Conservation (phyloP, 2,113 vertebrate genomes). For the Gopherus flavomarginatus region DNA sequence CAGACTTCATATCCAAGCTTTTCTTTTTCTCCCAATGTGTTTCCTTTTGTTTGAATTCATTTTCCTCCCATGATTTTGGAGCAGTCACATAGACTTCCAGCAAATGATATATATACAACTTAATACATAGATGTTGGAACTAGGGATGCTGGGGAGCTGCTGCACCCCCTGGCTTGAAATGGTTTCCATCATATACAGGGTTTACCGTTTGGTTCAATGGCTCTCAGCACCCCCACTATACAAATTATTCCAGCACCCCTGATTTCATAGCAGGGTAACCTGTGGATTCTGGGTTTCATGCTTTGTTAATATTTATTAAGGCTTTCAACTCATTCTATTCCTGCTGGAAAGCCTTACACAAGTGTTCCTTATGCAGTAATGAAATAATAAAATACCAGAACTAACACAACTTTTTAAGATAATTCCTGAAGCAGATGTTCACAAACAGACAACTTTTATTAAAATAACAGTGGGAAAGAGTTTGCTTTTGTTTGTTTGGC, state of each 20-base stretch:
- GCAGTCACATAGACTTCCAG: not conserved
- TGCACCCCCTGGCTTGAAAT: too few relatives aligned
- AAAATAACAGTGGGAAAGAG: conserved; percentile 64
- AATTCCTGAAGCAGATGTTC: conserved; percentile 70
- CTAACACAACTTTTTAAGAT: conserved; percentile 53
- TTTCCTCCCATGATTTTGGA: not conserved
- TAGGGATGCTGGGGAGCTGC: too few relatives aligned
- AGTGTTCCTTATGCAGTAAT: conserved; percentile 36
- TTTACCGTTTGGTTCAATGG: too few relatives aligned
- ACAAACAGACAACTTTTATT: conserved; percentile 58
- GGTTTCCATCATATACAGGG: too few relatives aligned
- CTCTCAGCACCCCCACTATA: too few relatives aligned
- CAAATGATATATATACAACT: not conserved
- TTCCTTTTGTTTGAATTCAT: not conserved
- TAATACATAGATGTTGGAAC: not conserved
- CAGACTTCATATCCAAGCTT: not conserved
- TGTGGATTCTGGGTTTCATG: conserved; percentile 7
- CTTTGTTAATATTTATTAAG: conserved; percentile 35
- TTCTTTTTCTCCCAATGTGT: not conserved
- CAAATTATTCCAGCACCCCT: too few relatives aligned
- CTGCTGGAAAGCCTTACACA: not conserved
- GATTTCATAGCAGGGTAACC: not conserved
- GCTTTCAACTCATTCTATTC: conserved; percentile 23
- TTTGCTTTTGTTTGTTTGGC: conserved; percentile 65
- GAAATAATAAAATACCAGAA: conserved; percentile 17